Evolutionary conservation across 1,140 invertebrate genomes (phyloP).

Genomic region (Latrodectus geometricus): DNA sequence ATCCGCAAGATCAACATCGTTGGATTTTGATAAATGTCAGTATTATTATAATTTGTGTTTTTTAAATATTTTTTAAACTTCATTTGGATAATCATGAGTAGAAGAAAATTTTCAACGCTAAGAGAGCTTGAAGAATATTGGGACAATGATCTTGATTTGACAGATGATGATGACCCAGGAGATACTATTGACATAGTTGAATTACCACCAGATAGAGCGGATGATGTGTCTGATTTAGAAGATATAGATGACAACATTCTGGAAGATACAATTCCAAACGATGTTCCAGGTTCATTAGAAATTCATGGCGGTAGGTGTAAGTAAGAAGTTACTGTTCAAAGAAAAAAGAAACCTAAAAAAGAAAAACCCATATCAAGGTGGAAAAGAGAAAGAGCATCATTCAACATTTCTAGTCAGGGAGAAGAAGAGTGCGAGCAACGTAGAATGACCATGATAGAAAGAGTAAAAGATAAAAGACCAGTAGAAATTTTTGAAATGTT

Average conservation of each 20-base stretch:
- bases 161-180: no score
- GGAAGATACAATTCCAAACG: constrained; percentile 20
- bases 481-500: constrained; percentile 22
- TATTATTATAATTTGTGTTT: constrained; percentile 23
- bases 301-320: constrained; percentile 10
- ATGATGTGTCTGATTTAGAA: constrained; percentile 19
- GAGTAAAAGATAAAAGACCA: constrained; percentile 20
- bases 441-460: constrained; percentile 21
- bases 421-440: constrained; percentile 16
- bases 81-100: constrained; percentile 42
- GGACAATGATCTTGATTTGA: constrained; percentile 41
- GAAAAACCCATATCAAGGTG: constrained; percentile 20
- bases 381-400: constrained; percentile 20
- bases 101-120: constrained; percentile 40
- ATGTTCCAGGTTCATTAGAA: constrained; percentile 20
- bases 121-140: constrained; percentile 41
- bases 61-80: no score
- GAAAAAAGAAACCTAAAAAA: constrained; percentile 21
- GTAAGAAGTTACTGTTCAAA: constrained; percentile 15
- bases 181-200: no score
- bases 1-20: constrained; percentile 17
- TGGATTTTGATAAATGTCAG: constrained; percentile 15
- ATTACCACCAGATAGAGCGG: no score
- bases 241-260: constrained; percentile 21
- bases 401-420: constrained; percentile 20